A percentile compares a stretch with the other conserved stretches of the same genome.
These are phyloP conservation scores for Sula dactylatra DNA, from an alignment of 2,113 vertebrate genomes.

Conservation along the genomic window DNA sequence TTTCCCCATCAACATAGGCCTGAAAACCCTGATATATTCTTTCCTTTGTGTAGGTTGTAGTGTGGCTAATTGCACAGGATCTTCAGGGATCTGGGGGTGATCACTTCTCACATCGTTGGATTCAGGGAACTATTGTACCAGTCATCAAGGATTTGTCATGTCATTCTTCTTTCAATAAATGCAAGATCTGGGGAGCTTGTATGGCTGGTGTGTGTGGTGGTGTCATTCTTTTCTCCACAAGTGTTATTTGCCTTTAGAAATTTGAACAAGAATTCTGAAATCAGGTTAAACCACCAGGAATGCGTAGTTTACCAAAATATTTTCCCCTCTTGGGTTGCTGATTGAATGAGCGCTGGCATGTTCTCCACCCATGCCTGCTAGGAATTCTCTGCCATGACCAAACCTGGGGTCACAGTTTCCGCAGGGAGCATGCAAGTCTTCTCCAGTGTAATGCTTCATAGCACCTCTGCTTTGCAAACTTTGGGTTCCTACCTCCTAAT, in stretches of 20 bases:
- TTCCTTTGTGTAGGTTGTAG: constrained; percentile 19
- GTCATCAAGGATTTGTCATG: not conserved
- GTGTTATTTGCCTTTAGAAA: not conserved
- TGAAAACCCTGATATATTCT: not conserved
- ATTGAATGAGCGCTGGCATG: not conserved
- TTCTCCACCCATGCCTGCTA: not conserved
- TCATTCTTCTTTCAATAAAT: constrained; percentile 43
- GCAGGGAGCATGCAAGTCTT: not conserved
- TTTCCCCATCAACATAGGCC: not conserved
- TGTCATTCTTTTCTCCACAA: not conserved
- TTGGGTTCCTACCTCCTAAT: not conserved
- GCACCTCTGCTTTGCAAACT: not conserved
- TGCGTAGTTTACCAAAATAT: not conserved
- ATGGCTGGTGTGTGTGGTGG: not conserved
- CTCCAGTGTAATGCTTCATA: not conserved
- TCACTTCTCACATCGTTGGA: accelerated
- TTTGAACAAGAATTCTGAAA: not conserved
- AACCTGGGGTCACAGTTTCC: not conserved
- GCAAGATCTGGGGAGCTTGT: not conserved
- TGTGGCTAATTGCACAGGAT: not conserved
- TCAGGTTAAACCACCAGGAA: not conserved
- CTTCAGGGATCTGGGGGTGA: not conserved
- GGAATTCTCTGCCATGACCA: not conserved
- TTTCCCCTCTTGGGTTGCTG: not conserved
- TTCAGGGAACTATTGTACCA: not conserved